Percentiles rank a stretch among this genome's conserved stretches.
Conservation (phyloP, 1,140 invertebrate genomes). For the Antheraea pernyi region DNA sequence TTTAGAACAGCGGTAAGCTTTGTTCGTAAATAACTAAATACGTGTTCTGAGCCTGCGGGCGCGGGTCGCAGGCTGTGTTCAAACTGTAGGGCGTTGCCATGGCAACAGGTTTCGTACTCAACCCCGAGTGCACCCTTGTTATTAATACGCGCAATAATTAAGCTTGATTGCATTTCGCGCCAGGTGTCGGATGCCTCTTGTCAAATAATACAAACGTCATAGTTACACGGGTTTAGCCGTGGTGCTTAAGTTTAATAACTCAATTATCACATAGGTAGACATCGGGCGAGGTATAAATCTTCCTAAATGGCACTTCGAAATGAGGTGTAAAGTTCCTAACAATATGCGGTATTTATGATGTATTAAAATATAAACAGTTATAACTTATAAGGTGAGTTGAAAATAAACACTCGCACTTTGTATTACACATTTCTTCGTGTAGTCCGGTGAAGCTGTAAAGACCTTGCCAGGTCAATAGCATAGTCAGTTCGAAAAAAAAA, state of each 20-base stretch:
- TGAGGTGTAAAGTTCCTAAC: background rate
- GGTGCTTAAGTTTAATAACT: background rate
- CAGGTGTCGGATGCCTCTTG: slow-evolving; percentile 73
- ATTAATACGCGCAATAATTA: slow-evolving; percentile 78
- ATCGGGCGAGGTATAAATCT: background rate
- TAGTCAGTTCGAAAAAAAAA: too few species aligned
- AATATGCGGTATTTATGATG: background rate
- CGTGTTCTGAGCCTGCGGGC: slow-evolving; percentile 47
- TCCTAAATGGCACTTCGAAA: slow-evolving; percentile 15
- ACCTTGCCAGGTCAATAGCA: too few species aligned
- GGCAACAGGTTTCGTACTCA: slow-evolving; percentile 52
- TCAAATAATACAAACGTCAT: slow-evolving; percentile 48
- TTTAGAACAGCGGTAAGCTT: slow-evolving; percentile 67
- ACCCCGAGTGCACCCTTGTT: slow-evolving; percentile 73
- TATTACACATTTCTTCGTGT: too few species aligned
- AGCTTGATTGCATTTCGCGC: slow-evolving; percentile 78
- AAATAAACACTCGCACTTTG: too few species aligned
- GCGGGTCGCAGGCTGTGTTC: slow-evolving; percentile 58
- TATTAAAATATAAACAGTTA: background rate
- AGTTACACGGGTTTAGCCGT: background rate
- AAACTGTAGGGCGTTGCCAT: slow-evolving; percentile 64
- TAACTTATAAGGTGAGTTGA: too few species aligned
- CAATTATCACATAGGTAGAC: slow-evolving; percentile 17
- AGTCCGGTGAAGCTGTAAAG: too few species aligned
- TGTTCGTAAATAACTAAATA: slow-evolving; percentile 68